Conservation (phyloP, 1,140 invertebrate genomes). For the Littorina saxatilis region DNA sequence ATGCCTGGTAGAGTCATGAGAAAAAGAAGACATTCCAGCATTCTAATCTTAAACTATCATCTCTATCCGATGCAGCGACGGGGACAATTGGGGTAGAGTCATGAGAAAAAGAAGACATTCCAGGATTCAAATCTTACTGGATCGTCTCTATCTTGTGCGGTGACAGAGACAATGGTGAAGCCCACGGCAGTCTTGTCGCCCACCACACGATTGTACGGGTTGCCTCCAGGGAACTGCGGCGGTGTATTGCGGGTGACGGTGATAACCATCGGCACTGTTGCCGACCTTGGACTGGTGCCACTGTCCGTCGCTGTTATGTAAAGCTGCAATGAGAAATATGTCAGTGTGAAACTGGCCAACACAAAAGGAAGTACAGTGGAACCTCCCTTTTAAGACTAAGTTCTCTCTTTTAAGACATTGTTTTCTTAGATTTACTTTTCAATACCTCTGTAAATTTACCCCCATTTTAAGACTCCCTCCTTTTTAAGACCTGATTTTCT, state of each 20-base stretch:
- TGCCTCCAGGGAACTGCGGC: slow-evolving; percentile 37
- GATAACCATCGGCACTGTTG: slow-evolving; percentile 52
- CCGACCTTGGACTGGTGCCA: slow-evolving; percentile 43
- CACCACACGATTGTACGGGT: neutral
- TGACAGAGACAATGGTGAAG: slow-evolving; percentile 44
- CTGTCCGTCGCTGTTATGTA: slow-evolving; percentile 53
- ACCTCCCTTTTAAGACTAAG: too few species aligned
- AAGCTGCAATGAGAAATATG: slow-evolving; percentile 45
- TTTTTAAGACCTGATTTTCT: too few species aligned
- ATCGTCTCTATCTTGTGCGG: slow-evolving; percentile 41
- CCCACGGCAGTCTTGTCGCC: slow-evolving; percentile 44
- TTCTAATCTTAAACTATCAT: too few species aligned
- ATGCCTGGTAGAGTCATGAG: too few species aligned
- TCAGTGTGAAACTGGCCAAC: neutral
- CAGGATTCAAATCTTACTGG: slow-evolving; percentile 5
- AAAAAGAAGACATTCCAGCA: too few species aligned
- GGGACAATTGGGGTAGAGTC: too few species aligned
- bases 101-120: too few species aligned
- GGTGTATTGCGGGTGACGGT: slow-evolving; percentile 55
- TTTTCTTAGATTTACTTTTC: too few species aligned
- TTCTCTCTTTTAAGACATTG: too few species aligned
- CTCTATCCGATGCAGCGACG: too few species aligned
- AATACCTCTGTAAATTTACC: too few species aligned
- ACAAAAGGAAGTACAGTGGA: neutral
- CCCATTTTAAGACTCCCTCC: too few species aligned